Conservation (phyloP, 2,888 invertebrate genomes). For the Cheilosia impressa region DNA sequence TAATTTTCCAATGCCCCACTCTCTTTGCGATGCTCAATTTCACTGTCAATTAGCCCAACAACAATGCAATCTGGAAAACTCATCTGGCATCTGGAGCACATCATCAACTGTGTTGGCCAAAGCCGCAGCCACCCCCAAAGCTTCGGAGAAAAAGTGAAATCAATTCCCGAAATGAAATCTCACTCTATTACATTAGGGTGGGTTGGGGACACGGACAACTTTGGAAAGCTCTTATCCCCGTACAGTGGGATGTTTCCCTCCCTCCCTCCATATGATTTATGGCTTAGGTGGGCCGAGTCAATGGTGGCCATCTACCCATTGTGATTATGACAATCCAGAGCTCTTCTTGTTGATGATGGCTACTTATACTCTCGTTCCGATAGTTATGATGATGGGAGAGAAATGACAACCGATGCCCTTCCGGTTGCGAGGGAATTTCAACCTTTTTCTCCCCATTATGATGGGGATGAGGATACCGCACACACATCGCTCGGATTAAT, state of each 20-base stretch:
- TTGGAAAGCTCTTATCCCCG: background rate
- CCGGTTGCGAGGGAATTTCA: conserved; percentile 43
- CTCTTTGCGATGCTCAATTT: conserved; percentile 45
- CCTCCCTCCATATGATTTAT: background rate
- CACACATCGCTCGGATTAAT: conserved; percentile 55
- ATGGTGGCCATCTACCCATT: conserved; percentile 20
- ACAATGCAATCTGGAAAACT: conserved; percentile 41
- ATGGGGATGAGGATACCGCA: background rate
- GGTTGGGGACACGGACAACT: conserved; percentile 9
- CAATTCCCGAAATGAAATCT: conserved; percentile 47
- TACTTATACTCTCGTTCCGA: conserved; percentile 13
- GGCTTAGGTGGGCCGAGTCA: conserved; percentile 5
- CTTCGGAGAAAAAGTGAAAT: conserved; percentile 62
- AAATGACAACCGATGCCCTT: conserved; percentile 36
- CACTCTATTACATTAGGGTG: conserved; percentile 27
- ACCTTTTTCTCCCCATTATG: conserved; percentile 1
- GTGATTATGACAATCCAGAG: conserved; percentile 49
- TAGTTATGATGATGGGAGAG: conserved; percentile 3
- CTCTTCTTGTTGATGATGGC: conserved; percentile 32
- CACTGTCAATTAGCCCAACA: conserved; percentile 62
- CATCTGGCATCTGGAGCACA: conserved; percentile 21
- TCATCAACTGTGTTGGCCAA: conserved; percentile 30
- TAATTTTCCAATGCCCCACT: conserved; percentile 40
- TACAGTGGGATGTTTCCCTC: conserved; percentile 6
- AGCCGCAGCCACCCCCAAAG: conserved; percentile 5